These are phyloP conservation scores for Apteryx mantelli DNA, from an alignment of 2,113 vertebrate species.

Conservation along the genomic window DNA sequence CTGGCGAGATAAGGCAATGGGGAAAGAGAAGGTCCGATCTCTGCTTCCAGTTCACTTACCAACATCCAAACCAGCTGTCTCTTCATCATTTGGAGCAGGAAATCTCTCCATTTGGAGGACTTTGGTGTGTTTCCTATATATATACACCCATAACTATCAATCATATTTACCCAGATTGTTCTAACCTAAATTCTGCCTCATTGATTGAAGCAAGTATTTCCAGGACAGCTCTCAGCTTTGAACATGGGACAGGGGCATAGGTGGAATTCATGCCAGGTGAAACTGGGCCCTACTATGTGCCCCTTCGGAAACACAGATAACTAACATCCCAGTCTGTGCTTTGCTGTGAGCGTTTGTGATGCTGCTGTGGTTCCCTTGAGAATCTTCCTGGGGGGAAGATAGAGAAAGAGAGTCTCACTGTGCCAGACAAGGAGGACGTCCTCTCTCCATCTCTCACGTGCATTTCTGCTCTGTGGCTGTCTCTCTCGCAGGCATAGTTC, in stretches of 20 bases:
- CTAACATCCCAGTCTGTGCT: not conserved
- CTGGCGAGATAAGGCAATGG: not conserved
- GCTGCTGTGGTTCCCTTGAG: not conserved
- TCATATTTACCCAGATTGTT: not conserved
- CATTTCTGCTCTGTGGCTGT: not conserved
- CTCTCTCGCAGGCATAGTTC: not conserved
- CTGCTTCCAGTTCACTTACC: not conserved
- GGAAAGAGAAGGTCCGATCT: not conserved
- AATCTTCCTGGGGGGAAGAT: not conserved
- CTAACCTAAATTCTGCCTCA: not conserved
- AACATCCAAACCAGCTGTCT: not conserved
- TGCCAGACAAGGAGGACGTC: not conserved
- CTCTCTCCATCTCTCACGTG: not conserved
- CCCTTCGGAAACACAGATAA: not conserved
- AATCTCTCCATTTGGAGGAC: not conserved
- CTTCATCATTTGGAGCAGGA: accelerated
- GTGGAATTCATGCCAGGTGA: not conserved
- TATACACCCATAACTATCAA: not conserved
- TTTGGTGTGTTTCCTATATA: not conserved
- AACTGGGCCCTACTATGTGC: not conserved
- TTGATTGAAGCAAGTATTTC: not conserved
- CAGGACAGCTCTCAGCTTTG: not conserved
- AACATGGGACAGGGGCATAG: not conserved
- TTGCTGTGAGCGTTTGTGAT: not conserved
- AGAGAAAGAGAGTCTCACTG: not conserved